phyloP scores from a whole-genome alignment of 2,888 invertebrate genomes.

The Ochropleura plecta region DNA sequence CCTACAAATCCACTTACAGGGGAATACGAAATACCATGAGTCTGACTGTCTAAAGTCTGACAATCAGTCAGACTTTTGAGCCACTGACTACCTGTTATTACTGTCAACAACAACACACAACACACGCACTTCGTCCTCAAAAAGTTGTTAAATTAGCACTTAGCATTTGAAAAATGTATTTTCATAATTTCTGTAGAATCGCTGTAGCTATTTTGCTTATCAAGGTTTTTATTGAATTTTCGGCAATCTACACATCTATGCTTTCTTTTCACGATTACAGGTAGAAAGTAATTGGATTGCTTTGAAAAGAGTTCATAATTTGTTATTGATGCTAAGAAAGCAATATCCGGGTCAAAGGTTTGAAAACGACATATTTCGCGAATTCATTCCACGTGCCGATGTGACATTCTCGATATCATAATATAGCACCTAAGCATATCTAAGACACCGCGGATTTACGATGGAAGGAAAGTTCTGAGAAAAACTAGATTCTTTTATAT shows the following conservation, averaged over 20 bases:
- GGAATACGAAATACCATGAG: no score
- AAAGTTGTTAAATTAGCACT: neutral
- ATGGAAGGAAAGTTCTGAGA: slow-evolving; percentile 11
- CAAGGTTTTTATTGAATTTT: slow-evolving; percentile 17
- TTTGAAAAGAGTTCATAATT: neutral
- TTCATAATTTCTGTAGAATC: slow-evolving; percentile 1
- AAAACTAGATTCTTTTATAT: slow-evolving; percentile 30
- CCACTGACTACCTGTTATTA: no score
- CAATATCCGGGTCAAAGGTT: neutral
- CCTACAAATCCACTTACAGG: no score
- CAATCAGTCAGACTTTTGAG: no score
- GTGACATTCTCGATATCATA: slow-evolving; percentile 19
- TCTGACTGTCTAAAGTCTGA: no score
- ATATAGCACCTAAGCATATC: slow-evolving; percentile 11
- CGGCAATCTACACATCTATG: slow-evolving; percentile 6
- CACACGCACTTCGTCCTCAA: no score
- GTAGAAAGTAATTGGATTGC: slow-evolving; percentile 33
- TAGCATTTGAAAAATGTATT: neutral
- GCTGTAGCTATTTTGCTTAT: slow-evolving; percentile 35
- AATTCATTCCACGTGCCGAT: slow-evolving; percentile 35
- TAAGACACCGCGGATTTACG: slow-evolving; percentile 27
- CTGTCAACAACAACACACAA: no score
- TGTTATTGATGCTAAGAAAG: neutral
- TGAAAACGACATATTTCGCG: neutral
- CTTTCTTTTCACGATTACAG: slow-evolving; percentile 10